These are phyloP conservation scores for Eclectus roratus DNA, from an alignment of 2,113 vertebrate genomes.

Conservation along the genomic window DNA sequence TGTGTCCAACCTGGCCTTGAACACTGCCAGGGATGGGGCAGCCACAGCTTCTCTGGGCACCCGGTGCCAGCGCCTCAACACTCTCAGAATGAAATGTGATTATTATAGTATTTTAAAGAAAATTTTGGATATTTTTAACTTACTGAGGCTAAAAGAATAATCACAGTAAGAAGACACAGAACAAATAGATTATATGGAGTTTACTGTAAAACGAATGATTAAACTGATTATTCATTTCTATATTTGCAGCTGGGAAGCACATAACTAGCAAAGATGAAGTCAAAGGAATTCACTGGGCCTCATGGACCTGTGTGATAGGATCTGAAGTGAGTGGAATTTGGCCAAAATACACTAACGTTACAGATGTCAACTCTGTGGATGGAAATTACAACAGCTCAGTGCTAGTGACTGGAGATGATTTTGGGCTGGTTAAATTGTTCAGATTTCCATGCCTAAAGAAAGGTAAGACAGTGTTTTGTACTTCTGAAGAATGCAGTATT, in stretches of 20 bases:
- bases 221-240: neutral
- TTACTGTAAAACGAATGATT: neutral
- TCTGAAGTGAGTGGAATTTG: conserved; percentile 93
- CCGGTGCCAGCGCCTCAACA: neutral
- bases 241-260: conserved; percentile 86
- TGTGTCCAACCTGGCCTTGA: neutral
- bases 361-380: conserved; percentile 91
- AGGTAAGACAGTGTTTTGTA: conserved; percentile 72
- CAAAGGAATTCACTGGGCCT: conserved; percentile 92
- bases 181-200: neutral
- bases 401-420: conserved; percentile 91
- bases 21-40: neutral
- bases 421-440: conserved; percentile 91
- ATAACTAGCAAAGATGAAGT: conserved; percentile 88
- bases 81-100: neutral
- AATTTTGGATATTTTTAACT: neutral
- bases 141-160: neutral
- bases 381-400: conserved; percentile 91
- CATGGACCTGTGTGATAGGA: conserved; percentile 93
- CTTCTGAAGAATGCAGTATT: neutral
- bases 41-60: neutral
- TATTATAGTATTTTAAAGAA: neutral
- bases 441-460: conserved; percentile 94
- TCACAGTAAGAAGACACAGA: neutral
- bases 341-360: conserved; percentile 90